A percentile compares a stretch with the other conserved stretches of the same genome.
These are phyloP conservation scores for Physeter macrocephalus DNA, from an alignment of 2,113 vertebrate genomes.

Conservation along the genomic window DNA sequence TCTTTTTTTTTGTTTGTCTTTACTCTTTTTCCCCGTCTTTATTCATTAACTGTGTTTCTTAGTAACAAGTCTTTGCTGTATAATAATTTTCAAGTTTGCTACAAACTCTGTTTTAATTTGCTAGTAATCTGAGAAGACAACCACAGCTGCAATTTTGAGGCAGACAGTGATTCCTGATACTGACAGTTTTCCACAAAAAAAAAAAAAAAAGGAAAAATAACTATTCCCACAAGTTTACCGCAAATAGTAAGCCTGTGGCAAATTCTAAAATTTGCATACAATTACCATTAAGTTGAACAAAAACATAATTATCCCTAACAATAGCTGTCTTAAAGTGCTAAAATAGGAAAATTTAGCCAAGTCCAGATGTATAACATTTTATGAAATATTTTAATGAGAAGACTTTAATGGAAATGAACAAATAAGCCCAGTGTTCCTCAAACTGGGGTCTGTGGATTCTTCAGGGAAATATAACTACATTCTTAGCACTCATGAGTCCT, in stretches of 20 bases:
- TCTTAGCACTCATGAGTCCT: not conserved
- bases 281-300: slow-evolving; percentile 66
- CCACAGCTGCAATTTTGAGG: slow-evolving; percentile 78
- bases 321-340: slow-evolving; percentile 60
- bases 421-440: slow-evolving; percentile 58
- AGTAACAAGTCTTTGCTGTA: slow-evolving; percentile 46
- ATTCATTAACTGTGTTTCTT: slow-evolving; percentile 54
- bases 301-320: slow-evolving; percentile 73
- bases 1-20: not conserved
- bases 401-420: slow-evolving; percentile 59
- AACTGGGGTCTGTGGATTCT: not conserved
- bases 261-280: slow-evolving; percentile 78
- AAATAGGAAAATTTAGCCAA: slow-evolving; percentile 50
- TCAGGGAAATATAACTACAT: not conserved
- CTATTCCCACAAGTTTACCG: slow-evolving; percentile 76
- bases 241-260: slow-evolving; percentile 76
- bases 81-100: slow-evolving; percentile 71
- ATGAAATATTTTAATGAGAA: slow-evolving; percentile 69
- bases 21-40: slow-evolving; percentile 15
- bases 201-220: slow-evolving; percentile 72
- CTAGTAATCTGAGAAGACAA: slow-evolving; percentile 77
- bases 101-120: slow-evolving; percentile 73
- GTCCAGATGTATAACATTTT: slow-evolving; percentile 61
- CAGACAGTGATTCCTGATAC: slow-evolving; percentile 77
- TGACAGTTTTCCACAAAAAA: slow-evolving; percentile 77